A percentile compares a stretch with the other conserved stretches of the same genome.
phyloP scores from a whole-genome alignment of 1,140 invertebrate species.

The Babylonia areolata region DNA sequence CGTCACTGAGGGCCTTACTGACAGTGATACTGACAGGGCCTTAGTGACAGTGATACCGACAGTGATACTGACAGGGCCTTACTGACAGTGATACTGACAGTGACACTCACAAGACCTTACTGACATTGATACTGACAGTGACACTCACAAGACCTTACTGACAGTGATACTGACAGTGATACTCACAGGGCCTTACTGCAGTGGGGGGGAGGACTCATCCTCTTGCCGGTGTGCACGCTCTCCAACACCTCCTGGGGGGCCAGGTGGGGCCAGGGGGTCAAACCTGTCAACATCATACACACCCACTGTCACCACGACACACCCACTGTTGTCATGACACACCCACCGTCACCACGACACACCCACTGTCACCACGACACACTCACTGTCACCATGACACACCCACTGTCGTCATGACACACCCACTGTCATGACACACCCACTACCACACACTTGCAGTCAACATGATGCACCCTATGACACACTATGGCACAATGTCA shows the following conservation, averaged over 20 bases:
- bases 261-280: constrained; percentile 61
- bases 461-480: too few species aligned
- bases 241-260: constrained; percentile 60
- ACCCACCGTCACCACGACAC: neutral
- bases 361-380: neutral
- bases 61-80: too few species aligned
- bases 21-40: too few species aligned
- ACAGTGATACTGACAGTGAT: too few species aligned
- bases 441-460: neutral
- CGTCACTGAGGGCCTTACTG: too few species aligned
- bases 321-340: neutral
- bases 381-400: neutral
- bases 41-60: too few species aligned
- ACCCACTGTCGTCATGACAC: neutral
- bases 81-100: too few species aligned
- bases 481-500: too few species aligned
- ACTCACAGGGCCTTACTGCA: constrained; percentile 65
- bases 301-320: neutral
- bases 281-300: constrained; percentile 51
- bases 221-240: constrained; percentile 58
- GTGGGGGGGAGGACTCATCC: constrained; percentile 59
- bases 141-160: constrained; percentile 64
- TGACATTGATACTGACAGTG: too few species aligned
- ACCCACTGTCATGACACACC: neutral
- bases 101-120: too few species aligned